A percentile compares a stretch with the other conserved stretches of the same genome.
Conservation (phyloP, 2,797 vertebrate genomes). For the Moxostoma hubbsi region DNA sequence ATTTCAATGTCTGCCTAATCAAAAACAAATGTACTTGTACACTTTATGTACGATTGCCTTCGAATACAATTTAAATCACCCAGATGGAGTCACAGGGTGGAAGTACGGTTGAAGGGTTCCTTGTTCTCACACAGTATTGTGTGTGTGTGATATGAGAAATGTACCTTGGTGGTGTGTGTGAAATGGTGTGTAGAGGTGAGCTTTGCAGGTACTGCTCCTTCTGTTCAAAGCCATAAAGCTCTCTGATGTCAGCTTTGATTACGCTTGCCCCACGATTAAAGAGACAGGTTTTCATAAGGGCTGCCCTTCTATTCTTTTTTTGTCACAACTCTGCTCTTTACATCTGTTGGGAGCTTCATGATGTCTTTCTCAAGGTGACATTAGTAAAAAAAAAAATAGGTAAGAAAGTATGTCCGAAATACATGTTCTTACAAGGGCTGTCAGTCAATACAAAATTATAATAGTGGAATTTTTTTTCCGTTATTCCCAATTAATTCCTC, state of each 20-base stretch:
- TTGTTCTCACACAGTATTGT: slow-evolving; percentile 38
- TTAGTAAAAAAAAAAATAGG: background rate
- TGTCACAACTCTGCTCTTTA: slow-evolving; percentile 50
- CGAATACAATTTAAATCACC: too few relatives aligned
- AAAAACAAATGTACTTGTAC: too few relatives aligned
- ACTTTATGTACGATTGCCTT: too few relatives aligned
- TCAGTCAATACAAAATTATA: too few relatives aligned
- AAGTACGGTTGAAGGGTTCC: background rate
- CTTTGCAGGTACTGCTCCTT: slow-evolving; percentile 50
- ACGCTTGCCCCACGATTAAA: slow-evolving; percentile 56
- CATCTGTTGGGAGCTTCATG: slow-evolving; percentile 55
- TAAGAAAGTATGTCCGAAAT: too few relatives aligned
- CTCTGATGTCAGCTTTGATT: slow-evolving; percentile 67
- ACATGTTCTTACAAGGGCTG: too few relatives aligned
- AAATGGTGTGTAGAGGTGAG: too few relatives aligned
- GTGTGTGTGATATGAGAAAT: slow-evolving; percentile 51
- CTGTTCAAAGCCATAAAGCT: slow-evolving; percentile 50
- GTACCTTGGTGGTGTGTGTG: too few relatives aligned
- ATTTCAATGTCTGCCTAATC: too few relatives aligned
- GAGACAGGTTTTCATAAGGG: background rate
- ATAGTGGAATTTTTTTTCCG: too few relatives aligned
- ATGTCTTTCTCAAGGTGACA: slow-evolving; percentile 64
- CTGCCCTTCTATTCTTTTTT: slow-evolving; percentile 2
- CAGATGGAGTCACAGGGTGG: background rate
- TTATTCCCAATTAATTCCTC: too few relatives aligned